Evolutionary conservation across 2,888 invertebrate species (phyloP), one percentile per base, ranked within the genome.

Genomic region (Sphaerophoria taeniata): DNA sequence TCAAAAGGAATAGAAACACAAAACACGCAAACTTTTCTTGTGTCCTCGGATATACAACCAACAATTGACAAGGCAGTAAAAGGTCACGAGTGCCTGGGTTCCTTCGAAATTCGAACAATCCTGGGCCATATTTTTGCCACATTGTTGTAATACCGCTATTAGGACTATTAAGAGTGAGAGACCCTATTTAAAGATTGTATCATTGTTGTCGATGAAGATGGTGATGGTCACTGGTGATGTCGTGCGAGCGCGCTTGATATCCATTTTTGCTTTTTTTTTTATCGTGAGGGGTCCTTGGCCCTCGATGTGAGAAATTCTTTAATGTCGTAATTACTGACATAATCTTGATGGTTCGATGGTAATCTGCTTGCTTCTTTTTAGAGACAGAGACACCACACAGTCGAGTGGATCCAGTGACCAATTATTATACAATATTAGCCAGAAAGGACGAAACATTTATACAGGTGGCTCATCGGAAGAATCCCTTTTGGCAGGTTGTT

Each of bases 131-230:
- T 24, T 24, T 39, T 9, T 74, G 73, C 81, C 69, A 73, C 85
- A 85, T 76, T 81, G 85, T 73, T 81, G 81, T 77, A 47, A 56
- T 65, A 56, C 74, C 47, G 47, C 70, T 61, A 61, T 72, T 69
- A 80, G 77, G 63, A 73, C 67, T 73, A 82, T 70, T 77, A 78
- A 78, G 49, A 65, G 24, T 67, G 82, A 82, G 86, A 78, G 77
- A 24, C 86, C 78, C 71, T 86, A 78, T 86, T 86, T 86, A 82
- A 73, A 86, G 86, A 86, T 86, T 82, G 86, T 86, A 86, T 82
- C 86, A 77, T 73, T 65, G 61, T 78, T 33, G n/a, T 39, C 11
- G 6, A 6, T 9, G 14, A 31, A 14, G 63, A 14, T 49, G 76
- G 79, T 69, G 83, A 84, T 79, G 39, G 9, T 7, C 39, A 39